These are phyloP conservation scores for Gryllus bimaculatus DNA, from an alignment of 1,140 invertebrate species.

Conservation along the genomic window DNA sequence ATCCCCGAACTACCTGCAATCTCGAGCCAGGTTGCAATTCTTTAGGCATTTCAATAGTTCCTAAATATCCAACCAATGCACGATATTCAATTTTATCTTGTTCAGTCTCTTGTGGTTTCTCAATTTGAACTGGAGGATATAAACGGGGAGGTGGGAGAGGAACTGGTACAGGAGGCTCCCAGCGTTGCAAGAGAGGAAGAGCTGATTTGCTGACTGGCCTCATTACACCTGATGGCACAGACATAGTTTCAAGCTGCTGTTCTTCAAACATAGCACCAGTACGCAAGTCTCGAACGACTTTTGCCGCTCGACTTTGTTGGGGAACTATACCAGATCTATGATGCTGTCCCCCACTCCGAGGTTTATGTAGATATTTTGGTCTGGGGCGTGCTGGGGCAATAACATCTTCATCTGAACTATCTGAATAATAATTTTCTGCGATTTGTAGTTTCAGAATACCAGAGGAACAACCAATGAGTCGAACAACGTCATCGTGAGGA, in stretches of 20 bases:
- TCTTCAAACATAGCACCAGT: slow-evolving; percentile 43
- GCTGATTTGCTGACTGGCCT: slow-evolving; percentile 8
- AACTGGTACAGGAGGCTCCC: slow-evolving; percentile 35
- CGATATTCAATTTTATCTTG: slow-evolving; percentile 60
- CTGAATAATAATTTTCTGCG: slow-evolving; percentile 78
- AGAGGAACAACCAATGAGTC: slow-evolving; percentile 74
- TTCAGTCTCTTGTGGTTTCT: slow-evolving; percentile 33
- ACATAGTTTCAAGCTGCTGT: slow-evolving; percentile 17
- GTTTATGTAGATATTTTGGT: slow-evolving; percentile 53
- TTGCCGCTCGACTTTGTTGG: slow-evolving; percentile 40
- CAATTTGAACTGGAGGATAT: slow-evolving; percentile 23
- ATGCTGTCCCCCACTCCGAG: slow-evolving; percentile 29
- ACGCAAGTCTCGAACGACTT: slow-evolving; percentile 45
- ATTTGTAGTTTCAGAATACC: slow-evolving; percentile 72
- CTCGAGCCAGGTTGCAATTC: slow-evolving; percentile 66
- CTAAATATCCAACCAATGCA: slow-evolving; percentile 85
- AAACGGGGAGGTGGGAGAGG: slow-evolving; percentile 37
- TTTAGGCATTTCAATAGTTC: slow-evolving; percentile 90
- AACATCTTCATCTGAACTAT: slow-evolving; percentile 70
- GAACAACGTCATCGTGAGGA: slow-evolving; percentile 86
- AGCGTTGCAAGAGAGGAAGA: slow-evolving; percentile 32
- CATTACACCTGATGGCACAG: slow-evolving; percentile 3
- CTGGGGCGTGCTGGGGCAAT: slow-evolving; percentile 43
- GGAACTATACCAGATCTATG: slow-evolving; percentile 23
- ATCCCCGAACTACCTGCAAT: slow-evolving; percentile 59